Conservation (phyloP, 1,140 invertebrate genomes). For the Drosophila obscura region DNA sequence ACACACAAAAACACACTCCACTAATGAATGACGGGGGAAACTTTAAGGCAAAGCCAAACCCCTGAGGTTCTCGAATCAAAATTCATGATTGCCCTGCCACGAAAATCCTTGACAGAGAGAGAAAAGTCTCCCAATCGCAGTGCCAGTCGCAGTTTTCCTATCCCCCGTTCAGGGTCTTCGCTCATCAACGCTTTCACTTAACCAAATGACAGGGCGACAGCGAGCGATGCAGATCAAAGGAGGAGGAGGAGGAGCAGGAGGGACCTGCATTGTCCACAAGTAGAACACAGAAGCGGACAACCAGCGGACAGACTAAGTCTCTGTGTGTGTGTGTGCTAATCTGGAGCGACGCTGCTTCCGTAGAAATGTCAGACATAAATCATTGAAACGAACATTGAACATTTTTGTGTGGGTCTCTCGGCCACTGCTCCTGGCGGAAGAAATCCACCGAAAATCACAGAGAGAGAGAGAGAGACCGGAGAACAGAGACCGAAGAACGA, state of each 20-base stretch:
- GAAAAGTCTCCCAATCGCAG: no score
- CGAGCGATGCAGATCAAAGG: no score
- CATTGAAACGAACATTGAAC: slow-evolving; percentile 39
- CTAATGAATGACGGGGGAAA: neutral
- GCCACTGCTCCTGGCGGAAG: neutral
- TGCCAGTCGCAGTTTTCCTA: no score
- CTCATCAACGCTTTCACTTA: slow-evolving; percentile 1
- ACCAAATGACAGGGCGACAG: slow-evolving; percentile 4
- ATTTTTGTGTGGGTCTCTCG: neutral
- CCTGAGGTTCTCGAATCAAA: no score
- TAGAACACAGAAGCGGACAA: slow-evolving; percentile 16
- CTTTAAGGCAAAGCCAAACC: neutral
- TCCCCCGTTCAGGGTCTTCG: neutral
- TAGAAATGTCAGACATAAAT: slow-evolving; percentile 50
- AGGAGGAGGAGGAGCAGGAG: neutral
- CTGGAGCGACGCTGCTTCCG: slow-evolving; percentile 34
- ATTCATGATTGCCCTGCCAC: no score
- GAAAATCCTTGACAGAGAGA: no score
- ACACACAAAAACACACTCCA: no score
- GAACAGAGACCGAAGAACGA: no score
- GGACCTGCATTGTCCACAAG: slow-evolving; percentile 17
- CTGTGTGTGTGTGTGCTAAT: slow-evolving; percentile 14
- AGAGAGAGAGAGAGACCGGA: neutral
- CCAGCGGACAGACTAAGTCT: neutral
- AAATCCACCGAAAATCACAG: slow-evolving; percentile 5